phyloP scores from a whole-genome alignment of 2,797 vertebrate species.

The Xenopus petersii region DNA sequence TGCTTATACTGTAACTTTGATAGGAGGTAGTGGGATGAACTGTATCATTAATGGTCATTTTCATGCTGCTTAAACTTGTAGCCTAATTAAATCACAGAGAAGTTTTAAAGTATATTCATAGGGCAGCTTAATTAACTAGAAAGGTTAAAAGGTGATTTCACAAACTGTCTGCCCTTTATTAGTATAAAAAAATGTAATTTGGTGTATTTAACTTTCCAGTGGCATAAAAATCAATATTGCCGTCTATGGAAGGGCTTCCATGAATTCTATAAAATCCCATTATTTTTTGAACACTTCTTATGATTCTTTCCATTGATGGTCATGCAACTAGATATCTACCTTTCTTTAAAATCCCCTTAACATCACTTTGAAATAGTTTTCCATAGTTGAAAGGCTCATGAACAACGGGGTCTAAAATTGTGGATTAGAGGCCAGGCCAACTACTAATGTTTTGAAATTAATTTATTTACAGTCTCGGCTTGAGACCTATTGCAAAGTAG shows the following conservation, averaged over 20 bases:
- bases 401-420: too few species aligned
- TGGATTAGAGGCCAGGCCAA: too few species aligned
- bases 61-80: constrained; percentile 45
- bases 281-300: background rate
- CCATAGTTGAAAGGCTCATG: too few species aligned
- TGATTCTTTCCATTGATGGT: background rate
- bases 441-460: too few species aligned
- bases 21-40: constrained; percentile 17
- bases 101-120: constrained; percentile 46
- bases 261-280: background rate
- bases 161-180: constrained; percentile 6
- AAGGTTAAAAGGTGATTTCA: constrained; percentile 18
- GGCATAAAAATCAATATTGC: background rate
- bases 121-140: constrained; percentile 44
- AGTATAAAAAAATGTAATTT: background rate
- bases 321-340: background rate
- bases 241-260: background rate
- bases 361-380: too few species aligned
- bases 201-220: background rate
- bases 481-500: too few species aligned
- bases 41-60: constrained; percentile 43
- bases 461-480: too few species aligned
- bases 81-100: constrained; percentile 45
- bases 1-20: constrained; percentile 6
- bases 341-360: too few species aligned